Base-by-base conservation (phyloP, 1,140 invertebrate genomes). In the Drosophila murphyi region DNA sequence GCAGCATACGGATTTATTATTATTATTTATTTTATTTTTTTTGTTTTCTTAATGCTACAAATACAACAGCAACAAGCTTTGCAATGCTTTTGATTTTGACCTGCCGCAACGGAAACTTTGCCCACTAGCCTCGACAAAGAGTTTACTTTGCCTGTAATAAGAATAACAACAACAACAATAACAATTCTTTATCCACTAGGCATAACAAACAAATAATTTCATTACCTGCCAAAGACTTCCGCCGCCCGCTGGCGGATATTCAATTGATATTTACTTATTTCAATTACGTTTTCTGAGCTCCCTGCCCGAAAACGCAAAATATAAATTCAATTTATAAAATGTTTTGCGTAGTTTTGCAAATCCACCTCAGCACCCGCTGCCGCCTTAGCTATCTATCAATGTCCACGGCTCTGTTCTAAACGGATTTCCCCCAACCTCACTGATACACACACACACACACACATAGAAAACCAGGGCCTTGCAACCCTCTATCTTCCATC, bases 271-370 rank as follows among this genome's bases (percentile, higher is more conserved):
- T 74, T 74, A 89, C 87, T 88, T 87, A 87, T 80, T 87, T 88
- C 83, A 87, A 87, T 88, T 87, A 87, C 83, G 88, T 88, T 83
- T 69, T 47, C 41, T 78, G 74, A 51, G 68, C 60, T 64, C 48
- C 55, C 39, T 60, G 47, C 72, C 67, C 67, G 60, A 82, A 77
- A 67, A 55, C 69, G 65, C 62, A 51, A 83, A 79, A 74, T 31
- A 67, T 52, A 87, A 88, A 87, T 88, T 88, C 76, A 87, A 87
- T 87, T 87, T 87, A 82, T 80, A 87, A 87, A 88, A 83, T 87
- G 83, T 80, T 88, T 88, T 82, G 80, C 83, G 83, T 87, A 87
- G 83, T 87, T 87, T 87, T 80, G 55, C 71, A 61, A 72, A 12
- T 35, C 39, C 10, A 8, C 52, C 55, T 48, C 48, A 59, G 48